phyloP scores from a whole-genome alignment of 2,113 vertebrate genomes.

The Gnathonemus echidnorhynchus region DNA sequence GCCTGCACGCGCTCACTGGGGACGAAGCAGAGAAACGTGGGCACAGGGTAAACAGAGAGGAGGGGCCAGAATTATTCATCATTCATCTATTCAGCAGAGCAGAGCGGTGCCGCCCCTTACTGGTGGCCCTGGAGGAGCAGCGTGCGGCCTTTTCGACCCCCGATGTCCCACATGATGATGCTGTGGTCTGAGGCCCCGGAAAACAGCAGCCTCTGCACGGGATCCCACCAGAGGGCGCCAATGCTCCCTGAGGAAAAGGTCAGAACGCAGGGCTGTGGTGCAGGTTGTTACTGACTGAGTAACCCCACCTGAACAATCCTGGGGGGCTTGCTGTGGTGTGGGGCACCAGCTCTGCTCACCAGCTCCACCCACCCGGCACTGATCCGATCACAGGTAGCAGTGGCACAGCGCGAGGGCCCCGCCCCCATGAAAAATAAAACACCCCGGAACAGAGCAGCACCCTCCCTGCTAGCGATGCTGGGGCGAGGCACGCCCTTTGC shows the following conservation, averaged over 20 bases:
- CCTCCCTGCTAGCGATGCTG: background rate
- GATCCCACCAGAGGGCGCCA: constrained; percentile 88
- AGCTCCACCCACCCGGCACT: background rate
- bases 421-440: background rate
- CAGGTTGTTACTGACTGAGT: background rate
- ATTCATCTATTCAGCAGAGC: background rate
- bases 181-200: constrained; percentile 94
- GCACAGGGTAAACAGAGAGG: background rate
- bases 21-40: background rate
- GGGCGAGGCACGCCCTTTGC: background rate
- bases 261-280: background rate
- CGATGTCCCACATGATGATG: constrained; percentile 98
- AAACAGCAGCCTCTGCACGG: constrained; percentile 84
- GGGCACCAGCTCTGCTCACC: no score
- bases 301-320: background rate
- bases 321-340: background rate
- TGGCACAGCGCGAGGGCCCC: background rate
- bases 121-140: constrained; percentile 91
- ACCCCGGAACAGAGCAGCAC: background rate
- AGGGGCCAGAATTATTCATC: background rate
- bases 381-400: background rate
- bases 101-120: constrained; percentile 54
- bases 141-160: constrained; percentile 82
- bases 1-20: constrained; percentile 87
- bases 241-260: constrained; percentile 67